Conservation (phyloP, 2,888 invertebrate species). For the Orthosia gracilis region DNA sequence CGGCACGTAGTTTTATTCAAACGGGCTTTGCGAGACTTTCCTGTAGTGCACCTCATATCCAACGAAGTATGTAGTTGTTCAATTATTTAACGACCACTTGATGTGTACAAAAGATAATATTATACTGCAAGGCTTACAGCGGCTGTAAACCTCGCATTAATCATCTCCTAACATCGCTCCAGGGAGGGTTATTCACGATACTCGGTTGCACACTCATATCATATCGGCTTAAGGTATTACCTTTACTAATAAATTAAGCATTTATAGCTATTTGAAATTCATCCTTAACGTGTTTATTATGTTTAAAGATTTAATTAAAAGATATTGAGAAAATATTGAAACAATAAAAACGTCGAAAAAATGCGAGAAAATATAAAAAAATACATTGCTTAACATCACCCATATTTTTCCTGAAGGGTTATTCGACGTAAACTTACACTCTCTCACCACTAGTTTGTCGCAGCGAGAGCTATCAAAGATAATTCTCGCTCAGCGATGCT, state of each 20-base stretch:
- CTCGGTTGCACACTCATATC: slow-evolving; percentile 8
- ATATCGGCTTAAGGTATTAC: slow-evolving; percentile 26
- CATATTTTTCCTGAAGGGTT: too few species aligned
- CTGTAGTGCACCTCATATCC: not conserved
- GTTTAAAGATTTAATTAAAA: not conserved
- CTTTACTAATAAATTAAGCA: slow-evolving; percentile 18
- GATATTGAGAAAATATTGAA: not conserved
- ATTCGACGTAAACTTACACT: too few species aligned
- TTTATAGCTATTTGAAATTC: not conserved
- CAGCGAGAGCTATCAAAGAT: too few species aligned
- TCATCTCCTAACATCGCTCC: slow-evolving; percentile 26
- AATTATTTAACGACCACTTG: slow-evolving; percentile 35
- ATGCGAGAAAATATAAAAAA: too few species aligned
- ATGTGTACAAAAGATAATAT: not conserved
- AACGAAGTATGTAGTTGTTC: slow-evolving; percentile 2
- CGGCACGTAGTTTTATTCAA: not conserved
- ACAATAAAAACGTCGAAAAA: too few species aligned
- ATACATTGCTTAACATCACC: too few species aligned
- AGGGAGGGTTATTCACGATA: slow-evolving; percentile 34
- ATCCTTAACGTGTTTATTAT: not conserved
- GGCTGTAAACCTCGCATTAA: slow-evolving; percentile 1
- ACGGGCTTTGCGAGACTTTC: not conserved
- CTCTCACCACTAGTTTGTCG: too few species aligned
- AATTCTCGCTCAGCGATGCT: too few species aligned
- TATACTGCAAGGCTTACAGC: slow-evolving; percentile 11